Conservation (phyloP, 2,888 invertebrate genomes). For the Bruchidius siliquastri region DNA sequence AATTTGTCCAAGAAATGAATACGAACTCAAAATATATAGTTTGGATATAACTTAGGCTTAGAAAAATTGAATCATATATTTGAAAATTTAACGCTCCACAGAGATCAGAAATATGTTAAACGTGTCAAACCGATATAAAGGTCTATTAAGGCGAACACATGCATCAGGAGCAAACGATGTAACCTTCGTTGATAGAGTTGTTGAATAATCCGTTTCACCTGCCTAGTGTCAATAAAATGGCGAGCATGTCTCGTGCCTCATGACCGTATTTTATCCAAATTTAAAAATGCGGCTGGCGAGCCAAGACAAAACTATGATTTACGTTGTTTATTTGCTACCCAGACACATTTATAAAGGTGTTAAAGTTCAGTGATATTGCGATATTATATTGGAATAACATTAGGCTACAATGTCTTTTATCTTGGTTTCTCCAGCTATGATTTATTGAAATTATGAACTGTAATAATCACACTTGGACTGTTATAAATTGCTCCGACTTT, state of each 20-base stretch:
- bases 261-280: background rate
- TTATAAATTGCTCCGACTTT: background rate
- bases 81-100: too few species aligned
- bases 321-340: constrained; percentile 4
- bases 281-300: background rate
- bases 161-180: background rate
- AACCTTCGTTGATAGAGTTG: background rate
- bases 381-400: constrained; percentile 3
- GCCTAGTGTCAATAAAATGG: background rate
- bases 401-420: background rate
- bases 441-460: background rate
- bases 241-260: background rate
- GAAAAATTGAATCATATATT: too few species aligned
- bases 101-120: too few species aligned
- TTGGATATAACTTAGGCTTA: too few species aligned
- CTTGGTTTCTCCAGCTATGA: background rate
- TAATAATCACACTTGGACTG: background rate
- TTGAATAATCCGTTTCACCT: background rate
- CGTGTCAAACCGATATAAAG: too few species aligned
- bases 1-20: too few species aligned
- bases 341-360: constrained; percentile 8
- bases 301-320: constrained; percentile 8
- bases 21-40: too few species aligned
- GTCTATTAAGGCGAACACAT: too few species aligned
- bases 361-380: constrained; percentile 12